Base-by-base conservation (phyloP, 1,140 invertebrate species). In the Drosophila pseudoananassae region DNA sequence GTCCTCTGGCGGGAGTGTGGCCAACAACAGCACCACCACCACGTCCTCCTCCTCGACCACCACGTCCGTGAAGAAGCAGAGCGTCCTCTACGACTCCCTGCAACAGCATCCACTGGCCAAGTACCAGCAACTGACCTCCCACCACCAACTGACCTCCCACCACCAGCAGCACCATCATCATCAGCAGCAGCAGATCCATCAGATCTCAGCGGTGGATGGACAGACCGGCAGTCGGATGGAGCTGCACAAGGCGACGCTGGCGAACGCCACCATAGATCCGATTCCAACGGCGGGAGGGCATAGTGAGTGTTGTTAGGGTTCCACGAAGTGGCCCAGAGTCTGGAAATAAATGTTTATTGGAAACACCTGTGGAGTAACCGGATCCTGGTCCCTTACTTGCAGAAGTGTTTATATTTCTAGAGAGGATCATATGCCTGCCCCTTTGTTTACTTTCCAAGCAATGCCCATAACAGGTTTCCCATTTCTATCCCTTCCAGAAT, bases 31-130 rank as follows among this genome's bases (percentile, higher is more conserved):
- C 40, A 15, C 40, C 40, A 17, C 57, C 43, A 54, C 56, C 20
- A 25, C 56, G 8, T 33, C 70, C 36, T 43, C 45, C 54, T 4
- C 54, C 3, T 15, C 50, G 17, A 50, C 64, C n/a, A 61, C 69
- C 3, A 51, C 74, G 27, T 33, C 70, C 4, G 69, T 75, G 6
- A 90, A 91, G 46, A 91, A 91, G 51, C 87, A 83, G 15, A 71
- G 82, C 40, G 83, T 91, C 3, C 81, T 91, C 15, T 91, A 91
- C 45, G 90, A 90, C 36, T 91, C 84, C 15, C 64, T 91, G 76
- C 90, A 91, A 14, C 90, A 91, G 77, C 90, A 91, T 81, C 90
- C 81, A 8, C 45, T 91, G 60, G 71, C 78, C 60, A 79, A 85
- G 17, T 84, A 89, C 43, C 80, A 89, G 12, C 66, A 78, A 53